These are phyloP conservation scores for Rhodophaea formosa DNA, from an alignment of 2,888 invertebrate genomes.

Conservation along the genomic window DNA sequence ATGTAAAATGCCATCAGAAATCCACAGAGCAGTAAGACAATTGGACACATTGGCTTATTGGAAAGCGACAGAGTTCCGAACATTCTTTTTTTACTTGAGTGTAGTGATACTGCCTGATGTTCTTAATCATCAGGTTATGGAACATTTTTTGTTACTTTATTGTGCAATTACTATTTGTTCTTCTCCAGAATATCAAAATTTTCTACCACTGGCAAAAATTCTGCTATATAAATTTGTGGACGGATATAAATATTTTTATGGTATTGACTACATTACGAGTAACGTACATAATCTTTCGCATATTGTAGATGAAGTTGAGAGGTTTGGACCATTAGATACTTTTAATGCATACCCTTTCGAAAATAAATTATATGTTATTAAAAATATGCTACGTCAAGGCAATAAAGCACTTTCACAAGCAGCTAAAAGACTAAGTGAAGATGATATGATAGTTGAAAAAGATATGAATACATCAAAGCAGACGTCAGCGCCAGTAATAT, in stretches of 20 bases:
- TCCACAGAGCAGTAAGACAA: no score
- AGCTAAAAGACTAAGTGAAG: background rate
- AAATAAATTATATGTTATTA: constrained; percentile 4
- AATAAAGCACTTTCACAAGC: background rate
- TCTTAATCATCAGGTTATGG: background rate
- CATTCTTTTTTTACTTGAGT: constrained; percentile 25
- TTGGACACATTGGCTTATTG: constrained; percentile 23
- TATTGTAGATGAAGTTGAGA: constrained; percentile 4
- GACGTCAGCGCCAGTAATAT: background rate
- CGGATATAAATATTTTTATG: no score
- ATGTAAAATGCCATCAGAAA: no score
- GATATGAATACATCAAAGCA: background rate
- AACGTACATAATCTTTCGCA: no score
- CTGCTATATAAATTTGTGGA: background rate
- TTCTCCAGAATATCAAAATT: background rate
- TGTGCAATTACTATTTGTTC: constrained; percentile 6
- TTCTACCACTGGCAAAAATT: background rate
- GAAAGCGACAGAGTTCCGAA: constrained; percentile 23
- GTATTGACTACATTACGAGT: no score
- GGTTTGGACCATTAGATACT: constrained; percentile 1
- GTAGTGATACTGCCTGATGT: background rate
- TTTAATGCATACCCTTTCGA: constrained; percentile 5
- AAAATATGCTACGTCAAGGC: background rate
- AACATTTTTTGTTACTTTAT: background rate
- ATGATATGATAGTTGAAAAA: background rate